phyloP scores from a whole-genome alignment of 2,797 vertebrate genomes.

The Pogonophryne albipinna region DNA sequence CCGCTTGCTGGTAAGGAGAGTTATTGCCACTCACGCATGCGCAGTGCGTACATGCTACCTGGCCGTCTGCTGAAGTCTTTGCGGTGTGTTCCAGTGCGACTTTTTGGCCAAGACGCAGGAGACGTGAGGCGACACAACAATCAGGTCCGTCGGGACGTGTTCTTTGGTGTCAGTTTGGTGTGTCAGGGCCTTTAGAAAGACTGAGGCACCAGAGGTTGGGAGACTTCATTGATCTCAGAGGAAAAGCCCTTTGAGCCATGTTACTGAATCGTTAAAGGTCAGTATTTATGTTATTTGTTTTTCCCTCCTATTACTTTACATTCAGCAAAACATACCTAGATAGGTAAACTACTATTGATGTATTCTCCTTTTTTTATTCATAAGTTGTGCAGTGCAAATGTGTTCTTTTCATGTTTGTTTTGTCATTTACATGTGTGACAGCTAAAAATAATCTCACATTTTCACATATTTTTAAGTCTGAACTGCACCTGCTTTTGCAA shows the following conservation, averaged over 20 bases:
- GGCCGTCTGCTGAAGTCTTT: too few relatives aligned
- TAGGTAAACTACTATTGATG: neutral
- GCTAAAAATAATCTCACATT: too few relatives aligned
- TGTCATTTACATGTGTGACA: neutral
- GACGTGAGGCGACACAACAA: too few relatives aligned
- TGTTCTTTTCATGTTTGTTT: neutral
- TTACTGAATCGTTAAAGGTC: conserved; percentile 7
- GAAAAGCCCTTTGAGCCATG: neutral
- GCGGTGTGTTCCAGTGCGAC: too few relatives aligned
- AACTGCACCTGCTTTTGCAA: conserved; percentile 32
- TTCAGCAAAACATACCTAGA: conserved; percentile 18
- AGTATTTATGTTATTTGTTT: conserved; percentile 24
- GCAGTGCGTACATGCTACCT: too few relatives aligned
- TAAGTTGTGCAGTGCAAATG: neutral
- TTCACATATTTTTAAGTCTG: neutral
- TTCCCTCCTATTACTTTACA: neutral
- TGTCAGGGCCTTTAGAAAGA: neutral
- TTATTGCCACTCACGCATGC: too few relatives aligned
- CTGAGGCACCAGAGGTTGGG: conserved; percentile 6
- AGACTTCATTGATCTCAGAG: conserved; percentile 13
- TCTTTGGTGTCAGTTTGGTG: too few relatives aligned
- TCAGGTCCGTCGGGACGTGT: too few relatives aligned
- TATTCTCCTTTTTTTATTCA: neutral
- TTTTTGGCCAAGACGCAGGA: too few relatives aligned
- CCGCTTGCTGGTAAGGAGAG: too few relatives aligned